phyloP scores from a whole-genome alignment of 2,113 vertebrate genomes.

The Setophaga kirtlandii region DNA sequence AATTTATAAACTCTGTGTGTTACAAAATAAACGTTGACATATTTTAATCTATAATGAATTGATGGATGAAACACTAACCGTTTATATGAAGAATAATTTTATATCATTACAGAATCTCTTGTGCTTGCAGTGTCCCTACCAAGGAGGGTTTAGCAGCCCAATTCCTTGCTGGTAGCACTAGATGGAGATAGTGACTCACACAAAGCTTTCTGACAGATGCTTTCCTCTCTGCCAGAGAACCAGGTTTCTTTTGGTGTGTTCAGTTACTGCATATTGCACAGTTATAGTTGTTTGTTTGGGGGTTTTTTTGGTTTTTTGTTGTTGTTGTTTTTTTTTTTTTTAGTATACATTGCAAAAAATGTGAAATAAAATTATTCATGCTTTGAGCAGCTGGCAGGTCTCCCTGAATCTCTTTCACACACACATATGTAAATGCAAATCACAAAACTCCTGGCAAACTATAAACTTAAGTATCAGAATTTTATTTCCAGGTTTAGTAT shows the following conservation, averaged over 20 bases:
- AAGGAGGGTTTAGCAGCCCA: not conserved
- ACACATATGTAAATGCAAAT: not conserved
- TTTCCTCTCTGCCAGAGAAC: not conserved
- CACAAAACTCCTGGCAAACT: not conserved
- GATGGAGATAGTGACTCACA: conserved; percentile 78
- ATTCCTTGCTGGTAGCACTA: conserved; percentile 71
- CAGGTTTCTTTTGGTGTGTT: not conserved
- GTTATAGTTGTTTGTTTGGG: not conserved
- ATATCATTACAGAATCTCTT: not conserved
- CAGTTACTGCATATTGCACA: not conserved
- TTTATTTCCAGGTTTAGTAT: not conserved
- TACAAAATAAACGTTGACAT: conserved; percentile 24
- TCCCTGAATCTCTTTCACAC: not conserved
- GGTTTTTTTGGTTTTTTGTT: too few relatives aligned
- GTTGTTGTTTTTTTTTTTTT: not conserved
- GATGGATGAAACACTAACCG: not conserved
- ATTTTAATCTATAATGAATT: conserved; percentile 1
- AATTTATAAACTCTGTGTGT: not conserved
- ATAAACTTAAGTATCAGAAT: not conserved
- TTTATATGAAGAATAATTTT: not conserved
- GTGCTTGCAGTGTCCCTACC: not conserved
- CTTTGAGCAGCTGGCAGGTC: not conserved
- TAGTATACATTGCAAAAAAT: not conserved
- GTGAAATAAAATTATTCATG: conserved; percentile 1
- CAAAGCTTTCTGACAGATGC: not conserved